phyloP scores from a whole-genome alignment of 1,140 invertebrate species.

The Aphis gossypii region DNA sequence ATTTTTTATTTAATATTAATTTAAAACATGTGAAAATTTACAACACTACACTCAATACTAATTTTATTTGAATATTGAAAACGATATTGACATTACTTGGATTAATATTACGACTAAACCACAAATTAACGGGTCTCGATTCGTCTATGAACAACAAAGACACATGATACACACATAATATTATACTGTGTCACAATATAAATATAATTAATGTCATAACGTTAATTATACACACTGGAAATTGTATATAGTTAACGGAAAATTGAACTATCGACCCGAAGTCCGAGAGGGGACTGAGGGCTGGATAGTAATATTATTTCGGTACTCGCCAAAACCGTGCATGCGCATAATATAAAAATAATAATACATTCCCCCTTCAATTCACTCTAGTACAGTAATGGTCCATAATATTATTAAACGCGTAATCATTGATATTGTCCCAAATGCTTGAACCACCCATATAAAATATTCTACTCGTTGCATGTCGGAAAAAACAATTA shows the following conservation, averaged over 20 bases:
- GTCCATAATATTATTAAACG: not conserved
- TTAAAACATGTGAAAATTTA: not conserved
- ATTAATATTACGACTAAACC: not conserved
- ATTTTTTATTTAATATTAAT: not conserved
- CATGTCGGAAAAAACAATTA: constrained; percentile 8
- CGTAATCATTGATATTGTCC: not conserved
- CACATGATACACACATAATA: not conserved
- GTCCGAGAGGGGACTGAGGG: not conserved
- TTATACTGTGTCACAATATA: not conserved
- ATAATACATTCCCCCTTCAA: not conserved
- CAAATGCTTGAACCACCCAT: not conserved
- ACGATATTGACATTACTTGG: not conserved
- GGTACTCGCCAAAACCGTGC: not conserved
- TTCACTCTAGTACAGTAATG: not conserved
- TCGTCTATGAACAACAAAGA: not conserved
- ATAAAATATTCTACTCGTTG: not conserved
- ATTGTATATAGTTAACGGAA: not conserved
- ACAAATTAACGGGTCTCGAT: not conserved
- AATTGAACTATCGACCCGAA: not conserved
- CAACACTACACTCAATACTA: not conserved
- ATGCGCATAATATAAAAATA: not conserved
- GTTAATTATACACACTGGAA: not conserved
- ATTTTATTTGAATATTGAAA: not conserved
- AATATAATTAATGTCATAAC: not conserved
- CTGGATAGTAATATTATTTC: not conserved